These are phyloP conservation scores for Eupithecia insigniata DNA, from an alignment of 2,888 invertebrate genomes.

Conservation along the genomic window DNA sequence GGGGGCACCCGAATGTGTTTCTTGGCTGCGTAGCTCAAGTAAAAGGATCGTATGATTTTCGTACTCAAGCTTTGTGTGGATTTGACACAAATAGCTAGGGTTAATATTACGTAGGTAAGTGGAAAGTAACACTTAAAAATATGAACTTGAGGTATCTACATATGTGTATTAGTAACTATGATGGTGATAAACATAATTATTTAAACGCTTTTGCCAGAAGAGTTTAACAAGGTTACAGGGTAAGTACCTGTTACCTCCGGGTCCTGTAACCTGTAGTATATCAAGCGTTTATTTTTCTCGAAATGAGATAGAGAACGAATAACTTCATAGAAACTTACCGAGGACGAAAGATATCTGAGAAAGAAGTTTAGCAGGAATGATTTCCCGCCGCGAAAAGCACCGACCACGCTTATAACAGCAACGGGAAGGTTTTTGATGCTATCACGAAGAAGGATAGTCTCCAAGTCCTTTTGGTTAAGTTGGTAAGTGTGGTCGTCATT, in stretches of 20 bases:
- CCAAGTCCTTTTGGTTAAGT: constrained; percentile 39
- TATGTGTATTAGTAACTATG: not conserved
- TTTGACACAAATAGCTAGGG: not conserved
- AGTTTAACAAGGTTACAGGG: not conserved
- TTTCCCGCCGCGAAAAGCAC: constrained; percentile 51
- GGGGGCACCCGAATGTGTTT: not conserved
- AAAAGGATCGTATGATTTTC: not conserved
- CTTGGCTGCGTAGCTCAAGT: not conserved
- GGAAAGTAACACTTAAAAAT: not conserved
- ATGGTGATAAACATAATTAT: not conserved
- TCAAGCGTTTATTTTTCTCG: not conserved
- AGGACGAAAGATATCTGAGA: constrained; percentile 47
- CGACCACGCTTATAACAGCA: constrained; percentile 51
- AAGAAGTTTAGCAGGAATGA: constrained; percentile 52
- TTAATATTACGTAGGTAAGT: too few relatives aligned
- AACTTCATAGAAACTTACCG: constrained; percentile 38
- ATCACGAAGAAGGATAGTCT: constrained; percentile 37
- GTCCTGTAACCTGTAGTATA: not conserved
- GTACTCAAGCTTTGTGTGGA: not conserved
- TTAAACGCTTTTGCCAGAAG: not conserved
- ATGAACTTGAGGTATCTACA: too few relatives aligned
- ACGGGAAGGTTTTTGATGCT: constrained; percentile 46
- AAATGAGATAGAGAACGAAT: not conserved
- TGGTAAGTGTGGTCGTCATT: constrained; percentile 32
- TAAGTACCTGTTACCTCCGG: not conserved